phyloP scores from a whole-genome alignment of 2,113 vertebrate species.

The Oncorhynchus mykiss region DNA sequence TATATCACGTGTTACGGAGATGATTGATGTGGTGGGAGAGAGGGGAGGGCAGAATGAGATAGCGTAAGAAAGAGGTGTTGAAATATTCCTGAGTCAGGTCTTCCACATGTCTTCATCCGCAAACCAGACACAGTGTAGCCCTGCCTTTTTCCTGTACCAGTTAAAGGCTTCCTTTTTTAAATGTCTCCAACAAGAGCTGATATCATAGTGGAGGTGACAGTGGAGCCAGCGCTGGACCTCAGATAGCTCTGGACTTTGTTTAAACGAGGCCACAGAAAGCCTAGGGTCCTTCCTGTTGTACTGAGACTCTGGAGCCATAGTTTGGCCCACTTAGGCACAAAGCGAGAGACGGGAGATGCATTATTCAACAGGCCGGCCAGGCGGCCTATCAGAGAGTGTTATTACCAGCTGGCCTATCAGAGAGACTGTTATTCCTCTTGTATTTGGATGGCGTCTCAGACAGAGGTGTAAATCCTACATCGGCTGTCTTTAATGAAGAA shows the following conservation, averaged over 20 bases:
- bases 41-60: not conserved
- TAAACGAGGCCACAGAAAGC: conserved; percentile 22
- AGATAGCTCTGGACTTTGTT: conserved; percentile 7
- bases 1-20: not conserved
- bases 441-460: conserved; percentile 34
- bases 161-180: conserved; percentile 17
- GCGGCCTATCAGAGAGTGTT: conserved; percentile 37
- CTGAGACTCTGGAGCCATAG: conserved; percentile 16
- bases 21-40: not conserved
- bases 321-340: conserved; percentile 41
- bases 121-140: conserved; percentile 1
- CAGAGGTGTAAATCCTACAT: conserved; percentile 44
- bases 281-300: conserved; percentile 21
- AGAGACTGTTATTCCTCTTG: conserved; percentile 33
- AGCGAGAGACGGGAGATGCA: conserved; percentile 40
- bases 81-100: too few species aligned
- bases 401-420: conserved; percentile 33
- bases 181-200: conserved; percentile 22
- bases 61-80: too few species aligned
- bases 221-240: not conserved
- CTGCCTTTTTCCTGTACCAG: not conserved
- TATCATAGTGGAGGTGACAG: not conserved
- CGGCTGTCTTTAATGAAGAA: conserved; percentile 49
- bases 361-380: conserved; percentile 56
- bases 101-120: not conserved